phyloP scores from a whole-genome alignment of 1,140 invertebrate genomes.

The Artemia franciscana region DNA sequence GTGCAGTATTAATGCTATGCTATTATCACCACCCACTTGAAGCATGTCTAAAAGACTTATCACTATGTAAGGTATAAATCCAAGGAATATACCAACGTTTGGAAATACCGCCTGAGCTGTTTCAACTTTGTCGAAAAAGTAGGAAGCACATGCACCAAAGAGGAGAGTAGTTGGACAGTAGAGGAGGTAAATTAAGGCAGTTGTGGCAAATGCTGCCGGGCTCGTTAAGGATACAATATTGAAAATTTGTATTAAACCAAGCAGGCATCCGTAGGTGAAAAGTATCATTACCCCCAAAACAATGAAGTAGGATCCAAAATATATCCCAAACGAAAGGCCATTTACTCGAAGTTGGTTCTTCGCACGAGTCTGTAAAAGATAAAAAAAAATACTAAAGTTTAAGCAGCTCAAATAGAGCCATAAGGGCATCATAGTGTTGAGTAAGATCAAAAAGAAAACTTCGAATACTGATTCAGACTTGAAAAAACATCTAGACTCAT shows the following conservation, averaged over 20 bases:
- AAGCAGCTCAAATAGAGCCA: no score
- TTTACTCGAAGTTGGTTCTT: constrained; percentile 60
- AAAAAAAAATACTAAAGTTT: constrained; percentile 6
- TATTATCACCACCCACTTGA: constrained; percentile 29
- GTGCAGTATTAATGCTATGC: constrained; percentile 27
- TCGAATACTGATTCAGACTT: no score
- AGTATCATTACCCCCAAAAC: constrained; percentile 40
- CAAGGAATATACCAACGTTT: constrained; percentile 44
- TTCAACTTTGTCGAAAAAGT: constrained; percentile 55
- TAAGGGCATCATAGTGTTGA: no score
- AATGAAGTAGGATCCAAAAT: constrained; percentile 50
- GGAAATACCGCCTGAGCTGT: constrained; percentile 51
- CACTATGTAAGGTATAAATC: constrained; percentile 47
- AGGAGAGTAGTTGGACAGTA: constrained; percentile 49
- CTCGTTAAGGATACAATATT: constrained; percentile 38
- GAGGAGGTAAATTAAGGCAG: constrained; percentile 37
- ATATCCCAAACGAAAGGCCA: constrained; percentile 46
- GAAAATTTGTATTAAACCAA: constrained; percentile 39
- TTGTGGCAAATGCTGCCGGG: constrained; percentile 37
- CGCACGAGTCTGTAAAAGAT: constrained; percentile 39
- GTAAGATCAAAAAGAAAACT: not conserved
- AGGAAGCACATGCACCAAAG: constrained; percentile 46
- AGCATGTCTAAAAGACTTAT: constrained; percentile 36
- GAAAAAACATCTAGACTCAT: no score
- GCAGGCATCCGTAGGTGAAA: constrained; percentile 35